These are phyloP conservation scores for Cataglyphis cursor DNA, from an alignment of 2,888 invertebrate genomes.

Conservation along the genomic window DNA sequence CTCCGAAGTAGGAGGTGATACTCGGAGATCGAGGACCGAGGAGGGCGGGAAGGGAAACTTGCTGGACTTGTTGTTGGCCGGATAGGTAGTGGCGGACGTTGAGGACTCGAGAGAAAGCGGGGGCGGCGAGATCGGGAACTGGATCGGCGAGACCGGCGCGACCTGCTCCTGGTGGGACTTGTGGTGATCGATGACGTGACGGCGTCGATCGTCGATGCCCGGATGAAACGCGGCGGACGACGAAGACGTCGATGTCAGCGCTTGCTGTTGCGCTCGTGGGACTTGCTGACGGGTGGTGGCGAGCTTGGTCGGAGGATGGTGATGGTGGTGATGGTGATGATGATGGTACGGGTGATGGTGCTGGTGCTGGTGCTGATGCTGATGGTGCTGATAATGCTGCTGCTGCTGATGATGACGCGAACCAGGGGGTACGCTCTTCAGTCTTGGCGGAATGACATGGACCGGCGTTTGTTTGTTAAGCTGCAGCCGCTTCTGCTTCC, in stretches of 20 bases:
- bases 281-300: slow-evolving; percentile 50
- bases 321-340: slow-evolving; percentile 58
- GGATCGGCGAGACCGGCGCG: slow-evolving; percentile 84
- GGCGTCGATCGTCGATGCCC: slow-evolving; percentile 74
- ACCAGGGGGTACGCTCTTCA: slow-evolving; percentile 64
- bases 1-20: slow-evolving; percentile 84
- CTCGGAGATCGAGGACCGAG: slow-evolving; percentile 84
- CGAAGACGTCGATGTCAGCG: slow-evolving; percentile 59
- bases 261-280: slow-evolving; percentile 76
- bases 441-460: slow-evolving; percentile 62
- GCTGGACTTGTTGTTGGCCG: slow-evolving; percentile 74
- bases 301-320: slow-evolving; percentile 66
- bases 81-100: slow-evolving; percentile 84
- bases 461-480: slow-evolving; percentile 79
- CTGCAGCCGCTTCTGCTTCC: slow-evolving; percentile 88
- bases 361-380: slow-evolving; percentile 58
- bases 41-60: slow-evolving; percentile 84
- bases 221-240: slow-evolving; percentile 85
- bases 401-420: slow-evolving; percentile 65
- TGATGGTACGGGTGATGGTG: slow-evolving; percentile 74
- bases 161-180: slow-evolving; percentile 79
- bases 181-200: slow-evolving; percentile 65
- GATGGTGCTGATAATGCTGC: slow-evolving; percentile 52
- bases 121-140: slow-evolving; percentile 89
- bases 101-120: slow-evolving; percentile 89